Evolutionary conservation across 1,140 invertebrate species (phyloP), one percentile per base, ranked within the genome.

Genomic region (Drosophila paulistorum): DNA sequence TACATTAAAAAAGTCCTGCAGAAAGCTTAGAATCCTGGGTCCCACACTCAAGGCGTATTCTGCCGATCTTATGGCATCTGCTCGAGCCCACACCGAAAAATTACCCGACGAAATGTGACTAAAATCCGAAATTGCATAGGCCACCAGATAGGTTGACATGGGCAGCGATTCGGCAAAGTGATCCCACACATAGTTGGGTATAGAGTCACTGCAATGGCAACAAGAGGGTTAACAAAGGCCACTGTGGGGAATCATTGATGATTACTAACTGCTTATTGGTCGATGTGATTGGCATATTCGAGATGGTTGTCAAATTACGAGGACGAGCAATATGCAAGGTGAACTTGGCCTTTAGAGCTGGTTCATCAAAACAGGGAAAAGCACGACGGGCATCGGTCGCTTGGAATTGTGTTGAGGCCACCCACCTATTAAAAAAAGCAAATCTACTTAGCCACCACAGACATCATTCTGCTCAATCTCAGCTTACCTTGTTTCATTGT

Each of bases 291-390:
- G 95, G 95, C 96, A 97, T 97, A 77, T 97, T 97, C 7, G 96
- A 96, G 17, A 96, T 93, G 0, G 95, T 94, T 10, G 95, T 95
- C 94, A 97, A 95, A 60, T 96, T 95, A 11, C 89, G 92, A 2
- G 95, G 94, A 9, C 96, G 93, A 0, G 96, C 96, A 13, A 99
- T 94, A 77, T 95, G 96, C 63, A 97, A 94, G 65, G 95, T 94
- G 77, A 98, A 99, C 35, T 93, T 95, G 0, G 98, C 97, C 92
- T 98, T 99, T n/a, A 98, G 93, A 0, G 96, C 95, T 0, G 98
- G 98, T 90, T 99, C 98, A 92, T 99, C 98, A 92, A 98, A 98
- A 92, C 97, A 98, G 0, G 98, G 98, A 91, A 98, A 98, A 1
- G 97, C 96, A 70, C 95, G 93, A 33, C 98, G 94, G 0, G 98